Evolutionary conservation across 2,797 vertebrate species (phyloP).

Genomic region (Galagoides demidoff): DNA sequence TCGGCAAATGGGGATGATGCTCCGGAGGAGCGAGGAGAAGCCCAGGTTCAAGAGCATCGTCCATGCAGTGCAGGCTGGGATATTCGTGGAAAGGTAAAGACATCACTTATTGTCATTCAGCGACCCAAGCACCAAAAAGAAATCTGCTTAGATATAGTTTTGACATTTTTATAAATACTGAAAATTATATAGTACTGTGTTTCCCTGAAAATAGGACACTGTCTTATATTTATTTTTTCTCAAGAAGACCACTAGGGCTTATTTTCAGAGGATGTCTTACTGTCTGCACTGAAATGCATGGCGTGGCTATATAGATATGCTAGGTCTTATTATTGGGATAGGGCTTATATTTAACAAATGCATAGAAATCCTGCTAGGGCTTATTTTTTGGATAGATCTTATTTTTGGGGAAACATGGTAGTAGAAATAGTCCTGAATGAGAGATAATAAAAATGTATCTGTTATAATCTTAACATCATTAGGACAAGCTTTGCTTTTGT

Average conservation of each 20-base stretch:
- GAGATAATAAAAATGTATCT: neutral
- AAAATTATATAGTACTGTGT: neutral
- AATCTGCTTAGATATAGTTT: neutral
- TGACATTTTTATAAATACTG: neutral
- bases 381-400: too few species aligned
- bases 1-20: conserved; percentile 93
- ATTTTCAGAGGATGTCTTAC: too few species aligned
- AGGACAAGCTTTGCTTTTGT: neutral
- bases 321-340: too few species aligned
- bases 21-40: conserved; percentile 93
- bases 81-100: conserved; percentile 97
- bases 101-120: neutral
- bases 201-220: too few species aligned
- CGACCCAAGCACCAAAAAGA: neutral
- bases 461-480: neutral
- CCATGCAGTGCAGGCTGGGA: conserved; percentile 97
- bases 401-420: too few species aligned
- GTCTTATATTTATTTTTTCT: too few species aligned
- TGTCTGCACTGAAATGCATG: too few species aligned
- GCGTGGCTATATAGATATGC: too few species aligned
- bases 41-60: conserved; percentile 96
- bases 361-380: too few species aligned
- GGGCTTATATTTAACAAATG: too few species aligned
- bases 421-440: neutral
- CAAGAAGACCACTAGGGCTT: too few species aligned